Evolutionary conservation across 2,113 vertebrate species (phyloP), one percentile per base, ranked within the genome.

Genomic region (Trachemys scripta): DNA sequence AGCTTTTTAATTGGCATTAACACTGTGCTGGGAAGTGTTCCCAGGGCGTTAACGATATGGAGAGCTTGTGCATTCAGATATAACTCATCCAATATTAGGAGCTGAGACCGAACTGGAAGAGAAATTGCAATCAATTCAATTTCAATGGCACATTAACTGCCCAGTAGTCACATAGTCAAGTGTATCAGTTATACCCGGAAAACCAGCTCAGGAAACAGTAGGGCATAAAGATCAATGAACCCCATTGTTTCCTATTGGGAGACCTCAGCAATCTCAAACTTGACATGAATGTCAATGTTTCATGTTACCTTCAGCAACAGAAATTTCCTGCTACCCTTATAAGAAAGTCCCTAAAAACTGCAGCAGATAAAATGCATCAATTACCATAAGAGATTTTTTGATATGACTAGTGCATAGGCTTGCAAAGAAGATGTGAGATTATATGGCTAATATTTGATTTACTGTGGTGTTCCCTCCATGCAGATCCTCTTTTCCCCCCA

Each of bases 1-100:
- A 97, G 96, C 94, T 94, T 97, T 97, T 96, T 97, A 97, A 97
- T 97, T 97, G 96, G 95, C 84, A 78, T 97, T 94, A 97, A 95
- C 91, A 85, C 93, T 83, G 57, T 88, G 45, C 82, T 92, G 92
- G 92, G 86, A 95, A 97, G 91, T 93, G 89, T 96, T 97, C 94
- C 92, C 47, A 53, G 84, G 86, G 95, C 95, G 96, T 93, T 97
- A 97, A 97, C 94, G 95, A 94, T 95, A 97, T 95, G 91, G 90
- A 95, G 81, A 91, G 53, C 90, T 90, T 62, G 82, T 94, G 87
- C 42, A 88, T 50, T 85, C 80, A 94, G 94, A 96, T 91, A 93
- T 95, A 91, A 80, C 85, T 94, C 82, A 80, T 54, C 53, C 87
- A 96, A 93, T 92, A 92, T 79, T 82, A 83, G 89, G 89, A 94